Conservation (phyloP, 2,888 invertebrate genomes). For the Amblyteles armatorius region DNA sequence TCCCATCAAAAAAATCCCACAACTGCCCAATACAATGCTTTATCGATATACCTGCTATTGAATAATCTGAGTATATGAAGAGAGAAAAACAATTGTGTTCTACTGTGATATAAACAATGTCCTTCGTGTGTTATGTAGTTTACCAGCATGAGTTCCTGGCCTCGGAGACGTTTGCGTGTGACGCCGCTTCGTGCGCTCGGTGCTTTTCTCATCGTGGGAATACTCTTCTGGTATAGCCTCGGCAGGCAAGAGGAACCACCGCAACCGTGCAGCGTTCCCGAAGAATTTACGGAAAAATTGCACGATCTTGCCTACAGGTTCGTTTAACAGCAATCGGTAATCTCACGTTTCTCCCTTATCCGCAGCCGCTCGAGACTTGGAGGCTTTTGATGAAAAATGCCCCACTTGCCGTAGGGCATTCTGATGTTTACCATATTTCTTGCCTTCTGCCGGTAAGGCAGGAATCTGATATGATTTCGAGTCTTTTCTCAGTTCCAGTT, state of each 20-base stretch:
- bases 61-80: neutral
- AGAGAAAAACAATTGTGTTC: neutral
- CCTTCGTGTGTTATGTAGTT: slow-evolving; percentile 68
- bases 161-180: slow-evolving; percentile 79
- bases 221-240: slow-evolving; percentile 80
- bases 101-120: slow-evolving; percentile 37
- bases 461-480: neutral
- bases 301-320: slow-evolving; percentile 80
- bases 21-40: neutral
- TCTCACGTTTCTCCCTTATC: neutral
- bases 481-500: neutral
- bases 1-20: neutral
- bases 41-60: neutral
- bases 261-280: slow-evolving; percentile 80
- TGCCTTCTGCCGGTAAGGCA: slow-evolving; percentile 11
- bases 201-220: slow-evolving; percentile 76
- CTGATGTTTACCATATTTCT: neutral
- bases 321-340: slow-evolving; percentile 35
- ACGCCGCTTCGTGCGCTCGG: slow-evolving; percentile 78
- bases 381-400: neutral
- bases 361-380: neutral
- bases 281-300: slow-evolving; percentile 79
- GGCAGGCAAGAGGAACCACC: slow-evolving; percentile 76
- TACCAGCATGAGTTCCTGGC: slow-evolving; percentile 79
- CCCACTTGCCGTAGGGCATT: slow-evolving; percentile 9